Conservation (phyloP, 1,140 invertebrate genomes). For the Armadillidium nasatum region DNA sequence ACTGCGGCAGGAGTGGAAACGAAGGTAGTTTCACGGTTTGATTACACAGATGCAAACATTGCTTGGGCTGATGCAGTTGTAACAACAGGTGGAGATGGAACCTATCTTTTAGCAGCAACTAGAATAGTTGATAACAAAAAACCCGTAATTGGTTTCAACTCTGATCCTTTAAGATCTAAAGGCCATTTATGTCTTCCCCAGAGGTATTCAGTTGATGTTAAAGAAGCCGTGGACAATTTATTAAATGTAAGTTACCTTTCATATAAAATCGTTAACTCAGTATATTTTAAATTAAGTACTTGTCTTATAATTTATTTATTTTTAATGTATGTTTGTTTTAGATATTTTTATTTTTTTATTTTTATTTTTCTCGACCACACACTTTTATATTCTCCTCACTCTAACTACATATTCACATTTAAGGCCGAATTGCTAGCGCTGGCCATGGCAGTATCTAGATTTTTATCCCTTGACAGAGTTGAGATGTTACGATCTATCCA, state of each 20-base stretch:
- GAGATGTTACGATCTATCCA: too few relatives aligned
- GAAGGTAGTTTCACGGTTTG: constrained; percentile 70
- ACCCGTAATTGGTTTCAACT: constrained; percentile 95
- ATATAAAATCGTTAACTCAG: too few relatives aligned
- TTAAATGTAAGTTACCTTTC: constrained; percentile 60
- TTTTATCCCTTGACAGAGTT: too few relatives aligned
- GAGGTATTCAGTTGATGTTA: constrained; percentile 65
- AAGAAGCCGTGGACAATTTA: constrained; percentile 63
- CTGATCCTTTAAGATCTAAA: constrained; percentile 88
- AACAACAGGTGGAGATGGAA: constrained; percentile 95
- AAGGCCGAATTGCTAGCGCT: too few relatives aligned
- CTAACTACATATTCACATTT: too few relatives aligned
- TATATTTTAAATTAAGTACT: too few relatives aligned
- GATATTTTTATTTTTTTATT: too few relatives aligned
- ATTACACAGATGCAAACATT: constrained; percentile 62
- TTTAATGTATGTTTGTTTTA: too few relatives aligned
- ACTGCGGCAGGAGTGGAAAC: constrained; percentile 63
- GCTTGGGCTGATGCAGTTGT: constrained; percentile 92
- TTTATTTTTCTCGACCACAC: too few relatives aligned
- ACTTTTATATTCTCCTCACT: too few relatives aligned
- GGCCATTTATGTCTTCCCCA: constrained; percentile 85
- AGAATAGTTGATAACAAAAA: constrained; percentile 68
- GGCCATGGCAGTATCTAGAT: too few relatives aligned
- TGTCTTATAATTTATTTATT: too few relatives aligned
- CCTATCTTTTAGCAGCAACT: constrained; percentile 89